Evolutionary conservation across 1,140 invertebrate species (phyloP), one percentile per base, ranked within the genome.

Genomic region (Drosophila punjabiensis): DNA sequence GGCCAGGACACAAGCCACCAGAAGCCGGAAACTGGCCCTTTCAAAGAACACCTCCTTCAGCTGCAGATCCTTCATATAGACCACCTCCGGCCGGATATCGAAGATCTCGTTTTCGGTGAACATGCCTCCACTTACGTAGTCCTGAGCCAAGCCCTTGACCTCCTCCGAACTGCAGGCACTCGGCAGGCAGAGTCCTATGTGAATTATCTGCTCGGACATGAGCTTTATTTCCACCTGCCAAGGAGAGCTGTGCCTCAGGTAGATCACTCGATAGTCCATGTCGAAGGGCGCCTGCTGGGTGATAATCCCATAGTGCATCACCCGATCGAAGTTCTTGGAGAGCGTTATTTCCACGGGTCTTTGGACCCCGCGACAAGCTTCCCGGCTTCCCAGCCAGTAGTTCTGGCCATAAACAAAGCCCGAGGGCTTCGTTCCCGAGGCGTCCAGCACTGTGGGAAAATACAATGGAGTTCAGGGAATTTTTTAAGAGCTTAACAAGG

Each of bases 191-290:
- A 93, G 76, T 0, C 93, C 93, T 50, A 93, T 78, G 64, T 93
- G 93, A 3, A 93, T 92, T 14, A 93, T 92, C 68, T 92, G 83
- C 64, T 93, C 92, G 6, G 92, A 87, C 83, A 92, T 90, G 32
- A 93, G 78, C 52, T 93, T 93, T 7, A 93, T 92, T 56, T 93
- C 93, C 47, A 93, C 89, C 61, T 93, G 93, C 93, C 93, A 93
- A 0, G 93, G 92, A 0, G 93, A 93, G 52, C 87, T 74, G 68
- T 93, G 93, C 3, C 91, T 59, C 56, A 93, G 59, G 39, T 93
- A 93, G 5, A 93, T 55, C 1, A 93, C 89, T 0, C 92, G 71
- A 64, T 93, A 93, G 35, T 91, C 87, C 75, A 93, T 91, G 20
- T 83, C 85, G 41, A 93, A 93, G 33, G 93, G 93, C 11, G 92